These are phyloP conservation scores for Drosophila saltans DNA, from an alignment of 1,140 invertebrate genomes.

Conservation along the genomic window DNA sequence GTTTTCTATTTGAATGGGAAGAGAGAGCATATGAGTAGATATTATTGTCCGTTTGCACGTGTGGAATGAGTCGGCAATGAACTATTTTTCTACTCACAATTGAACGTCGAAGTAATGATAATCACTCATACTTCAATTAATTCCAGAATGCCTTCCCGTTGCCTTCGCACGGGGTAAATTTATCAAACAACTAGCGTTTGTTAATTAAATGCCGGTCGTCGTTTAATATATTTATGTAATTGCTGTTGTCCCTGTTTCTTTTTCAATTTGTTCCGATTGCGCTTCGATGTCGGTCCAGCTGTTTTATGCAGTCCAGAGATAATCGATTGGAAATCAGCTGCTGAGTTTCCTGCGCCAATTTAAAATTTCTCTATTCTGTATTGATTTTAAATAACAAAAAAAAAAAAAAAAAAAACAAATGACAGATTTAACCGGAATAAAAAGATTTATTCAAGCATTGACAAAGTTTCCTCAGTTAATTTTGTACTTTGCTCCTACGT, in stretches of 20 bases:
- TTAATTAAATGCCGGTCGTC: constrained; percentile 39
- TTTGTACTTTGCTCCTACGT: background rate
- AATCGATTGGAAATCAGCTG: constrained; percentile 5
- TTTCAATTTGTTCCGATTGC: background rate
- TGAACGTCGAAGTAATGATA: constrained; percentile 62
- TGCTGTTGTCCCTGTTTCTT: constrained; percentile 7
- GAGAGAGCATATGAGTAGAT: background rate
- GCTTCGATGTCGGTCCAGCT: background rate
- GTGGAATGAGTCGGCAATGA: background rate
- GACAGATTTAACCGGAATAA: background rate
- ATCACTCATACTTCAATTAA: constrained; percentile 40
- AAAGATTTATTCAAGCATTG: background rate
- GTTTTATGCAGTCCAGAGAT: background rate
- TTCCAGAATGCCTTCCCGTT: background rate
- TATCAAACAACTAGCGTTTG: constrained; percentile 25
- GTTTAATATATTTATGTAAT: constrained; percentile 29
- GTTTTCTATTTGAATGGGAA: constrained; percentile 82
- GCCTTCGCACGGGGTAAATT: constrained; percentile 11
- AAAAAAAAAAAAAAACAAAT: background rate
- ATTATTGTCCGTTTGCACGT: constrained; percentile 42
- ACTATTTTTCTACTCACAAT: constrained; percentile 42
- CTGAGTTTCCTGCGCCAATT: constrained; percentile 16
- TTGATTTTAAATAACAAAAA: background rate
- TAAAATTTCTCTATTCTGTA: background rate
- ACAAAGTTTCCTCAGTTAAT: background rate